Evolutionary conservation across 64 coral and sea anemone species (phyloP).

Genomic region (Dendronephthya gigantea): DNA sequence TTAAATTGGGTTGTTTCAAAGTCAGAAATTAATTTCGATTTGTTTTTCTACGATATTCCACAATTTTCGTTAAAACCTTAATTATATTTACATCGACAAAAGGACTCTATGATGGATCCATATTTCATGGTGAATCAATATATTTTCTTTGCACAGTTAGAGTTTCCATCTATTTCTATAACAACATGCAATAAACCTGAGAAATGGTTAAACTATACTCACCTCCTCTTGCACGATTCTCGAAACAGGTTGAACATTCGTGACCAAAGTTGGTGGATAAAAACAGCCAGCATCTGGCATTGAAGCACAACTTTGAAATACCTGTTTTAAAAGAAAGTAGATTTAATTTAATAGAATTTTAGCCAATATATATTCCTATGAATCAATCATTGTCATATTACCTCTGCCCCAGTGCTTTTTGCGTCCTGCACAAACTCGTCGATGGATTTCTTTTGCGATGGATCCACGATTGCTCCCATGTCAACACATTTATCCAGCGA

Average conservation of each 20-base stretch:
- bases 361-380: too few relatives aligned
- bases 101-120: too few relatives aligned
- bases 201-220: neutral
- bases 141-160: too few relatives aligned
- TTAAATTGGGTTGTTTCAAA: too few relatives aligned
- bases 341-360: too few relatives aligned
- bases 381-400: neutral
- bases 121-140: too few relatives aligned
- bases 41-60: too few relatives aligned
- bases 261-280: constrained; percentile 80
- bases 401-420: constrained; percentile 71
- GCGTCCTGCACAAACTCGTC: constrained; percentile 80
- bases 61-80: too few relatives aligned
- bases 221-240: constrained; percentile 98
- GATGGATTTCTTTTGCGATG: constrained; percentile 60
- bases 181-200: too few relatives aligned
- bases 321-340: too few relatives aligned
- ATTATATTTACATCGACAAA: too few relatives aligned
- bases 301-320: constrained; percentile 72
- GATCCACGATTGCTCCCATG: constrained; percentile 94
- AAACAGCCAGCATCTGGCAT: constrained; percentile 63
- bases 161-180: neutral
- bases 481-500: constrained; percentile 80
- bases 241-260: constrained; percentile 93
- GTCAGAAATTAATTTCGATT: too few relatives aligned